Base-by-base conservation (phyloP, 2,888 invertebrate genomes). In the Chorisops tibialis region DNA sequence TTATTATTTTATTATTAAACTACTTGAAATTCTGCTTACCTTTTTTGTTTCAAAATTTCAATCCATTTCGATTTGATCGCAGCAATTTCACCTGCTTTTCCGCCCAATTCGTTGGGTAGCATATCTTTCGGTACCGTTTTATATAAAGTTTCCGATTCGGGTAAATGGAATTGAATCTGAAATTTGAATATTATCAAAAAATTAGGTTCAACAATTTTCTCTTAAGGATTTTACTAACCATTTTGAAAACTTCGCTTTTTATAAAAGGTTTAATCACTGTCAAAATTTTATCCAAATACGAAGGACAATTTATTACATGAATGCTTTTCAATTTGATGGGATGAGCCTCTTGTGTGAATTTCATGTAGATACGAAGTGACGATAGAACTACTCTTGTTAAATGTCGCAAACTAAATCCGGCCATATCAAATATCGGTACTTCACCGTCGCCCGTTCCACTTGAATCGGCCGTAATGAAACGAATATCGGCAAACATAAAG, bases 291-390 rank as follows among this genome's bases (percentile, higher is more conserved):
- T 88, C 87, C 63, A 88, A 77, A 68, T 85, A 82, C 0, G 85
- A 75, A 4, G 87, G 83, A 1, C 83, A 81, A 69, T 88, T 88
- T 18, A 88, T 74, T 4, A 88, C 73, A 70, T 88, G 88, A 16
- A 88, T 82, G 70, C 83, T 82, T 70, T 83, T 85, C 63, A 88
- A 73, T 30, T 83, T 79, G 14, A 87, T 83, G 0, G 88, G 88
- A 74, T 87, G 83, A 1, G 87, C 87, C 70, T 87, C 87, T 84
- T 88, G 88, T 49, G 87, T 84, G 69, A 87, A 87, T 69, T 85
- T 79, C 87, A 88, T 87, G 71, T 87, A 88, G 71, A 87, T 85
- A 52, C 85, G 82, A 19, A 88, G 71, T 38, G 85, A 81, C 0
- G 84, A 83, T 47, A 87, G 74, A 41, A 83, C 83, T 2, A 87